Base-by-base conservation (phyloP, 2,888 invertebrate genomes). In the Vesta saturnalis region DNA sequence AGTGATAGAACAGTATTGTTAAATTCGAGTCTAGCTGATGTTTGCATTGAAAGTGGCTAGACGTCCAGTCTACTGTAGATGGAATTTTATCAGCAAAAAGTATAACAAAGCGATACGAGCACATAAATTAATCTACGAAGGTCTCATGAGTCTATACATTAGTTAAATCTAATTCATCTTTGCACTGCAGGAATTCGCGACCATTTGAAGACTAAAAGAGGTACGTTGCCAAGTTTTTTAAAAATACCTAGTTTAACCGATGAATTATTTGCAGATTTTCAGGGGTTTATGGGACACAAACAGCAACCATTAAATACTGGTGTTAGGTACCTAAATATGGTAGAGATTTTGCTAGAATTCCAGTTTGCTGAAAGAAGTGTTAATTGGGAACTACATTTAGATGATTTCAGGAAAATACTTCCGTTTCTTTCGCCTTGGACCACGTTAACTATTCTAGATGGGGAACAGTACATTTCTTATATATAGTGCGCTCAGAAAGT, bases 21-120 rank as follows among this genome's bases (percentile, higher is more conserved):
- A 16, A 59, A 68, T 39, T 69, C 39, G 1, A 54, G 61, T 18
- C 43, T 61, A 1, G 15, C 16, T n/a, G 71, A 74, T 52, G 60
- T 72, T 1, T 74, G 72, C 72, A n/a, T 74, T 8, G 70, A 71
- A 60, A 70, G 67, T 69, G 74, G 68, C 23, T 71, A 10, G 67
- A 65, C 30, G 74, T 64, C 4, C 49, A 70, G 56, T 18, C 64
- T n/a, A n/a, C n/a, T n/a, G n/a, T n/a, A n/a, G n/a, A n/a, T n/a
- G n/a, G n/a, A n/a, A n/a, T n/a, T n/a, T n/a, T n/a, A n/a, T n/a
- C n/a, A n/a, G n/a, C n/a, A n/a, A n/a, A n/a, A n/a, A n/a, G n/a
- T n/a, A n/a, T n/a, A n/a, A n/a, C n/a, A n/a, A n/a, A n/a, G n/a
- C n/a, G n/a, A n/a, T n/a, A n/a, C n/a, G n/a, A n/a, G n/a, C 6